Conservation (phyloP, 2,113 vertebrate genomes). For the Gallinago paraguaiae region DNA sequence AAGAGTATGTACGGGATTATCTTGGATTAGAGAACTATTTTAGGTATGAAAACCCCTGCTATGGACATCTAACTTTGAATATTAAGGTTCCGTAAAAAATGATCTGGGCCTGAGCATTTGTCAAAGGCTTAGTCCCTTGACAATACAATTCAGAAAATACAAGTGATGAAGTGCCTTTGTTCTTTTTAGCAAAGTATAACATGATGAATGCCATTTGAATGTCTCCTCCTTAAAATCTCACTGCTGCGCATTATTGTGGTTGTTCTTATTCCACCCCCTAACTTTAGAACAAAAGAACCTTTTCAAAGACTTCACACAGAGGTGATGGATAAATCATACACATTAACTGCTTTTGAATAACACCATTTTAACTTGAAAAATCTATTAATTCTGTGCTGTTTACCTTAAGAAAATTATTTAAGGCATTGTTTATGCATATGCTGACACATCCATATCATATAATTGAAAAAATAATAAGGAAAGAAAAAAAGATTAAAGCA, state of each 20-base stretch:
- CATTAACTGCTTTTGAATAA: constrained; percentile 66
- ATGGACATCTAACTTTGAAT: neutral
- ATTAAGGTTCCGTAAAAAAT: neutral
- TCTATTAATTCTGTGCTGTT: constrained; percentile 53
- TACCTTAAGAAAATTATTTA: constrained; percentile 53
- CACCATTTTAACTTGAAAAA: constrained; percentile 40
- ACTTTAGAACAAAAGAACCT: constrained; percentile 67
- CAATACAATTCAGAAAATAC: neutral
- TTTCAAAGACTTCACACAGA: constrained; percentile 58
- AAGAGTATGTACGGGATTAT: neutral
- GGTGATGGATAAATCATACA: constrained; percentile 72
- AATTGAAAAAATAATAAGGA: constrained; percentile 38
- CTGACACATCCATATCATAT: constrained; percentile 22
- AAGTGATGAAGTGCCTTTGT: constrained; percentile 27
- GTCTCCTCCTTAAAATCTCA: constrained; percentile 54
- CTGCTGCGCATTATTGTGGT: constrained; percentile 34
- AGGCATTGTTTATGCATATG: constrained; percentile 43
- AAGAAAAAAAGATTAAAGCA: neutral
- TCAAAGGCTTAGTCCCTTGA: neutral
- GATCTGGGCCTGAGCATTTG: neutral
- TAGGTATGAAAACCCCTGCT: neutral
- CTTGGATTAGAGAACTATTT: neutral
- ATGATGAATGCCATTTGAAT: constrained; percentile 45
- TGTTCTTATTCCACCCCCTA: constrained; percentile 69
- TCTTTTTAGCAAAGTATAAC: neutral